Evolutionary conservation across 2,797 vertebrate genomes (phyloP).

Genomic region (Sciurus vulgaris): DNA sequence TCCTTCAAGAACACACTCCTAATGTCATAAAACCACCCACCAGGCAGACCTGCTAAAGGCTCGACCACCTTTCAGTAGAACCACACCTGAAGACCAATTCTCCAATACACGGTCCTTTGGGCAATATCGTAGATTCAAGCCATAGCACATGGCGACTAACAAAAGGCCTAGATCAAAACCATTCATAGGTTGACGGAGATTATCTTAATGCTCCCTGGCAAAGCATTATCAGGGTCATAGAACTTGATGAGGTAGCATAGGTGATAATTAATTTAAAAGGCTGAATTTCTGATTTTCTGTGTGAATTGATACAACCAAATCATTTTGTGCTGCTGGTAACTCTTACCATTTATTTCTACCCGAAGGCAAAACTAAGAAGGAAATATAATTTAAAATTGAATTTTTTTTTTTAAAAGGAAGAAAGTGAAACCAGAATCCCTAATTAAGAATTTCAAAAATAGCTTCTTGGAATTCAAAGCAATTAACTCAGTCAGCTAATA

Average conservation of each 20-base stretch:
- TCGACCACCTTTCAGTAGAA: not conserved
- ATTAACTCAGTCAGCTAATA: not conserved
- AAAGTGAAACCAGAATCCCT: not conserved
- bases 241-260: not conserved
- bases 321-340: not conserved
- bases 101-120: not conserved
- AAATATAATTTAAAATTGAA: not conserved
- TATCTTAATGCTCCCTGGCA: not conserved
- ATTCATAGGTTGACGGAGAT: not conserved
- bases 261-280: not conserved
- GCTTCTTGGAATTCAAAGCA: not conserved
- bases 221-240: not conserved
- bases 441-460: slow-evolving; percentile 21
- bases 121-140: not conserved
- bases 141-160: not conserved
- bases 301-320: not conserved
- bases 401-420: not conserved
- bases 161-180: not conserved
- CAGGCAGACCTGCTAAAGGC: not conserved
- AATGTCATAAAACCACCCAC: not conserved
- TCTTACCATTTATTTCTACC: not conserved
- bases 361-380: not conserved
- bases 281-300: not conserved
- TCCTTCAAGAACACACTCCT: not conserved
- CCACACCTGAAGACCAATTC: not conserved